phyloP scores from a whole-genome alignment of 2,888 invertebrate genomes.

The Napeogenes inachia region DNA sequence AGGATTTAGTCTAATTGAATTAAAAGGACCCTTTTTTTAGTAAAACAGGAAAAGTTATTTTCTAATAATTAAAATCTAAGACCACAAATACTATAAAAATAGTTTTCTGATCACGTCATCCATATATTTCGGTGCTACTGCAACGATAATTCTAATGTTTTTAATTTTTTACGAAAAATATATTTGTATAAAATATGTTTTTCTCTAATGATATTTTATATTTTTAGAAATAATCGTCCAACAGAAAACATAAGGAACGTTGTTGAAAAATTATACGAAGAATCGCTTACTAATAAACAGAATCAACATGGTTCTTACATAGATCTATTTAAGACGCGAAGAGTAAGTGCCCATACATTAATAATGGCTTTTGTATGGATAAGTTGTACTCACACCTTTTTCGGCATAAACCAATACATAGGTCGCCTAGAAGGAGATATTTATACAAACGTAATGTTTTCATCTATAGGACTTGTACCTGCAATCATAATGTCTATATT shows the following conservation, averaged over 20 bases:
- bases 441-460: slow-evolving; percentile 87
- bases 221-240: slow-evolving; percentile 61
- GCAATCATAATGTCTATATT: slow-evolving; percentile 52
- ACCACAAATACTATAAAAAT: too few species aligned
- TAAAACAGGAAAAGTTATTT: too few species aligned
- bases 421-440: slow-evolving; percentile 86
- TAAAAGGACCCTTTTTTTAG: too few species aligned
- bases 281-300: slow-evolving; percentile 34
- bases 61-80: too few species aligned
- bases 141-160: too few species aligned
- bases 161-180: neutral
- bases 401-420: slow-evolving; percentile 88
- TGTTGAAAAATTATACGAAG: slow-evolving; percentile 56
- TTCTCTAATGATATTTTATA: too few species aligned
- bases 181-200: too few species aligned
- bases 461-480: slow-evolving; percentile 66
- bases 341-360: slow-evolving; percentile 81
- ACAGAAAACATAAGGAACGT: slow-evolving; percentile 49
- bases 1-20: too few species aligned
- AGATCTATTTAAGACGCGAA: slow-evolving; percentile 82
- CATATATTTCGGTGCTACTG: too few species aligned
- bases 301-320: slow-evolving; percentile 60
- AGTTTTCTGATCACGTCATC: too few species aligned
- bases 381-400: slow-evolving; percentile 88
- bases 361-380: slow-evolving; percentile 85